Conservation (phyloP, 2,888 invertebrate genomes). For the Microctonus hyperodae region DNA sequence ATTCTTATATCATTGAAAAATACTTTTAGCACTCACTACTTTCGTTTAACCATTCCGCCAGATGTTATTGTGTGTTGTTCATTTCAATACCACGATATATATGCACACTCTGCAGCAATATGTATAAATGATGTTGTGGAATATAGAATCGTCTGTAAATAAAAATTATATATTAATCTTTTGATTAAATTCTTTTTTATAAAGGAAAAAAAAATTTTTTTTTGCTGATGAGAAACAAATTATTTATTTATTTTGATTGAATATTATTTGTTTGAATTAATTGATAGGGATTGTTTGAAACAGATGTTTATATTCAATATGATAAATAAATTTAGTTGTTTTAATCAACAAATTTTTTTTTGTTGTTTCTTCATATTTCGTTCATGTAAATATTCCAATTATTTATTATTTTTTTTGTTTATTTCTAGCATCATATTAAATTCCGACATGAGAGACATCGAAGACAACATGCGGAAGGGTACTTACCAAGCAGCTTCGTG, state of each 20-base stretch:
- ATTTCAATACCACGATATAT: not conserved
- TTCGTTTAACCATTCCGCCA: not conserved
- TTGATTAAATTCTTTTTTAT: too few species aligned
- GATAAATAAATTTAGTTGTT: too few species aligned
- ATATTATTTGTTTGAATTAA: too few species aligned
- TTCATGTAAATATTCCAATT: conserved; percentile 4
- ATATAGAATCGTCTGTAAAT: not conserved
- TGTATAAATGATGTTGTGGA: not conserved
- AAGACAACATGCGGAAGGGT: conserved; percentile 79
- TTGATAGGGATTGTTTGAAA: too few species aligned
- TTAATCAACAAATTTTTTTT: not conserved
- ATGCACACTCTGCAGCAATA: too few species aligned
- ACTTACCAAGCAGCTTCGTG: conserved; percentile 76
- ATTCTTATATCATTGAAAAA: not conserved
- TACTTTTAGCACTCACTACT: conserved; percentile 6
- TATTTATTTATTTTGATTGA: too few species aligned
- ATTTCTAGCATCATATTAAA: conserved; percentile 68
- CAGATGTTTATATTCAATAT: too few species aligned
- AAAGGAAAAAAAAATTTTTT: too few species aligned
- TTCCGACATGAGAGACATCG: conserved; percentile 72
- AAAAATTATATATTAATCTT: too few species aligned
- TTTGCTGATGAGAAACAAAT: too few species aligned
- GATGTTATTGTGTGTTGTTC: not conserved
- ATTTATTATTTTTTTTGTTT: conserved; percentile 7
- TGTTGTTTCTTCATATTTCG: not conserved